phyloP scores from a whole-genome alignment of 2,797 vertebrate genomes.

The Malacoctenus gilli region DNA sequence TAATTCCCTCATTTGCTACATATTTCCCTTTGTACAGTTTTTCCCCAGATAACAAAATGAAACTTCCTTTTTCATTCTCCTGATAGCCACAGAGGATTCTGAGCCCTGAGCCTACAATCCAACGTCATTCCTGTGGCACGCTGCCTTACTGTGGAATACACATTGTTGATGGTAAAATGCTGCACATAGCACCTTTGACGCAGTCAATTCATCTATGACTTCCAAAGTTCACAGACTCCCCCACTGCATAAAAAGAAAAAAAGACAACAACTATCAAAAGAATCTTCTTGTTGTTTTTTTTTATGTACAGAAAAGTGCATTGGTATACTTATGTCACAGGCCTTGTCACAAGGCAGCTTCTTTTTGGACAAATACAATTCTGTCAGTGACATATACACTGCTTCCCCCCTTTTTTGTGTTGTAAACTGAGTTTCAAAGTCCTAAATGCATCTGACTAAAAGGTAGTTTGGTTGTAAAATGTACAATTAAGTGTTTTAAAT shows the following conservation, averaged over 20 bases:
- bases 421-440: conserved; percentile 56
- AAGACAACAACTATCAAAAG: conserved; percentile 58
- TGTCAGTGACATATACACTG: conserved; percentile 49
- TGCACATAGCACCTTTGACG: too few relatives aligned
- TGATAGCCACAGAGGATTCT: too few relatives aligned
- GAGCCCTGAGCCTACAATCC: too few relatives aligned
- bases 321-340: conserved; percentile 63
- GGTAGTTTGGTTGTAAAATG: conserved; percentile 66
- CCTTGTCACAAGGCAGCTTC: conserved; percentile 69
- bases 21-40: too few relatives aligned
- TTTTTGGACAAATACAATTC: conserved; percentile 60
- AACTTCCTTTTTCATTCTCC: too few relatives aligned
- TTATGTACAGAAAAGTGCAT: conserved; percentile 81
- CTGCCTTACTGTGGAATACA: too few relatives aligned
- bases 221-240: conserved; percentile 45
- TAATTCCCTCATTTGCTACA: too few relatives aligned
- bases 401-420: conserved; percentile 38
- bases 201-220: too few relatives aligned
- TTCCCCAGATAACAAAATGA: too few relatives aligned
- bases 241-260: conserved; percentile 61
- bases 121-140: too few relatives aligned
- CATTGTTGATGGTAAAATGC: too few relatives aligned
- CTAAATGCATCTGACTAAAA: conserved; percentile 56
- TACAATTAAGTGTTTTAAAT: conserved; percentile 24
- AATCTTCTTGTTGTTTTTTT: conserved; percentile 53